Conservation (phyloP, 1,140 invertebrate species). For the Aphis craccivora region DNA sequence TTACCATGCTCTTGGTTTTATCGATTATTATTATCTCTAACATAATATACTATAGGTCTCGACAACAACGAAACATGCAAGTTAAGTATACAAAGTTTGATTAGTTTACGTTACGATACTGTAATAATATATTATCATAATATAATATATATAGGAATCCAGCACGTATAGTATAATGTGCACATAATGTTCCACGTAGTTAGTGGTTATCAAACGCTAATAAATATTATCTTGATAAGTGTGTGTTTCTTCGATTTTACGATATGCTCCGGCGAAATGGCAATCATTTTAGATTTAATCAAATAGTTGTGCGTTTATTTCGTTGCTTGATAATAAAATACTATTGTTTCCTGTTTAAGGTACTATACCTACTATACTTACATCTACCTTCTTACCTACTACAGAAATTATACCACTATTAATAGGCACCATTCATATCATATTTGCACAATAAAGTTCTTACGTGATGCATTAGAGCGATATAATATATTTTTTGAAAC, state of each 20-base stretch:
- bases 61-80: neutral
- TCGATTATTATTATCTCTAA: neutral
- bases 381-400: neutral
- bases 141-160: neutral
- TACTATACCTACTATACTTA: neutral
- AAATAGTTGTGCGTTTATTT: neutral
- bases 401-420: neutral
- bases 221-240: neutral
- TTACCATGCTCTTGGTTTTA: neutral
- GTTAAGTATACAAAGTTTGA: neutral
- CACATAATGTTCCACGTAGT: neutral
- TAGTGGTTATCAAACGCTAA: neutral
- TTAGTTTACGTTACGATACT: neutral
- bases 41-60: neutral
- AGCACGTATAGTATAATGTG: neutral
- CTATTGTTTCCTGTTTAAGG: neutral
- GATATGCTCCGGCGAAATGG: neutral
- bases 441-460: neutral
- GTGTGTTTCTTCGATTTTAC: neutral
- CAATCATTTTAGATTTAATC: neutral
- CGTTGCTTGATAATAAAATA: neutral
- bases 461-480: neutral
- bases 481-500: constrained; percentile 6
- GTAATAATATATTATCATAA: neutral
- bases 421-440: neutral